phyloP scores from a whole-genome alignment of 2,113 vertebrate genomes.

The Hemibagrus wyckioides region DNA sequence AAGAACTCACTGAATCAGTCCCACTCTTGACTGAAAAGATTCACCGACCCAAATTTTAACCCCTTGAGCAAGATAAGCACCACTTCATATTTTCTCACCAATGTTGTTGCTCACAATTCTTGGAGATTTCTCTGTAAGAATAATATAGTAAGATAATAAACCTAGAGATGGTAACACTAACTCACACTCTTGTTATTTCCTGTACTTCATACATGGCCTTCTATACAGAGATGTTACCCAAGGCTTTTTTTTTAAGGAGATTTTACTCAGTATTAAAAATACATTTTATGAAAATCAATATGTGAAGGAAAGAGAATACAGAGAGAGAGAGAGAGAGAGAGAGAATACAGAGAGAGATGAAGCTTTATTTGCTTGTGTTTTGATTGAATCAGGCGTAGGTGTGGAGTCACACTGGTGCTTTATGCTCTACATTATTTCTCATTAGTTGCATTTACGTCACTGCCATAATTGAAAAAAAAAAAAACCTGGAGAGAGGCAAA shows the following conservation, averaged over 20 bases:
- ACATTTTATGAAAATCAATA: background rate
- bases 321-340: background rate
- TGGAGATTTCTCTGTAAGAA: background rate
- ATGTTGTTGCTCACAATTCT: background rate
- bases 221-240: background rate
- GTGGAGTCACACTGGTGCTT: conserved; percentile 25
- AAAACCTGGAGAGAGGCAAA: conserved; percentile 3
- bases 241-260: background rate
- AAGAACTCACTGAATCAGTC: background rate
- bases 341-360: background rate
- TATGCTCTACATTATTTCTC: conserved; percentile 25
- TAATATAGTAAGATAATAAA: background rate
- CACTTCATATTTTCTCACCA: background rate
- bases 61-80: background rate
- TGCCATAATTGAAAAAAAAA: conserved; percentile 12
- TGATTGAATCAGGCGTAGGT: conserved; percentile 34
- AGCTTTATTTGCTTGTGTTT: conserved; percentile 40
- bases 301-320: background rate
- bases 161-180: background rate
- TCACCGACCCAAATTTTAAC: background rate
- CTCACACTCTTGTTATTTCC: background rate
- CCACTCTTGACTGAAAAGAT: background rate
- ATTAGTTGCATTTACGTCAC: conserved; percentile 50
- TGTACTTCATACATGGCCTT: background rate
- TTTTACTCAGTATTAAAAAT: background rate